These are phyloP conservation scores for Ailuropoda melanoleuca DNA, from an alignment of 2,113 vertebrate genomes.

Conservation along the genomic window DNA sequence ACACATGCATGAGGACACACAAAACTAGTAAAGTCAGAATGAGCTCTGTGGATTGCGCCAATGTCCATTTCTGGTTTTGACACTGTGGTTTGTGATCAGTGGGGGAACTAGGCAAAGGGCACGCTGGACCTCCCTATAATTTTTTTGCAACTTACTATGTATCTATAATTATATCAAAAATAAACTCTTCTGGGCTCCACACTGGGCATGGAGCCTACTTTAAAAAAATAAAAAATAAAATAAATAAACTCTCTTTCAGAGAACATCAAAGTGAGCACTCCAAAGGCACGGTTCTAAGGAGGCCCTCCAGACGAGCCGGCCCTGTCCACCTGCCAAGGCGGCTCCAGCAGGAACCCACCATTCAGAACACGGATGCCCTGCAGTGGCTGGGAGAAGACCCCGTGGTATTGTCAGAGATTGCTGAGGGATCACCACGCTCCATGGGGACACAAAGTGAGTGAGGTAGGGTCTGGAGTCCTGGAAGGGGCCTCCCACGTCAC, in stretches of 20 bases:
- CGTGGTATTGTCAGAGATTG: neutral
- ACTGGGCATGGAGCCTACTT: neutral
- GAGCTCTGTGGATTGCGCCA: neutral
- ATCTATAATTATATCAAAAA: neutral
- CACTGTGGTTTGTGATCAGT: neutral
- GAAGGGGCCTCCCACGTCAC: neutral
- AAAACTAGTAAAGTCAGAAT: fast-evolving
- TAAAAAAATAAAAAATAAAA: neutral
- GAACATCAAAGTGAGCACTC: neutral
- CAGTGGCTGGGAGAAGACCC: neutral
- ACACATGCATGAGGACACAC: fast-evolving
- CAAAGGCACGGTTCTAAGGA: neutral
- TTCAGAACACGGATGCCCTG: neutral
- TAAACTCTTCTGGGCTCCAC: neutral
- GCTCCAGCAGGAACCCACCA: fast-evolving
- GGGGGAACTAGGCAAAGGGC: neutral
- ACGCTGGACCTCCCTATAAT: neutral
- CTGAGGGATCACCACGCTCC: too few relatives aligned
- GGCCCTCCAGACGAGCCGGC: neutral
- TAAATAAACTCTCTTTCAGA: neutral
- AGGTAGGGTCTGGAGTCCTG: neutral
- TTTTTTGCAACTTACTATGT: neutral
- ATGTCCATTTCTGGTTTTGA: neutral
- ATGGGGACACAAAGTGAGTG: fast-evolving
- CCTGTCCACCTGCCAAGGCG: too few relatives aligned